Evolutionary conservation across 2,888 invertebrate species (phyloP), one percentile per base, ranked within the genome.

Genomic region (Callyntrura guangdongensis): DNA sequence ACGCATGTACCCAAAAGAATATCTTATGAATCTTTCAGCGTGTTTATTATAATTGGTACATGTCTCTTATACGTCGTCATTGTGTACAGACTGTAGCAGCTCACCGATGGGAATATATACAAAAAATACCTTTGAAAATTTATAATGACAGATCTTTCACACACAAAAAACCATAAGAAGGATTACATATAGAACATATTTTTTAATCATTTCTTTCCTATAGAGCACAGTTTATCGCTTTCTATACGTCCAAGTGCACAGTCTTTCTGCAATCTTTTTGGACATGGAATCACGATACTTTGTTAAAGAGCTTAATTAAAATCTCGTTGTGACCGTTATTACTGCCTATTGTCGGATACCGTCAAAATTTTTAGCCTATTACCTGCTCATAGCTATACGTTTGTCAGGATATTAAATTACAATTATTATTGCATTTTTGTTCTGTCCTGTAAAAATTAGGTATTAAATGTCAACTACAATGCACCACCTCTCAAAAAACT

Each of bases 31-130:
- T 79, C 45, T 72, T 72, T 47, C 47, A 72, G 11, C 72, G 47
- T 69, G 69, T 72, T 72, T 72, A 72, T 47, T 72, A 72, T 72
- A 72, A 72, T 72, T 45, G 36, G 36, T 49, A 53, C n/a, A 49
- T 49, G 77, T 53, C 25, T 53, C 25, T 69, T 36, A 36, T 36
- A 36, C 36, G 36, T 36, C 12, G 36, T 47, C 45, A 20, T 1
- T 74, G 74, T 74, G 11, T 25, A 25, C 11, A 6, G 22, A 12
- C 22, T 20, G 47, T 47, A 17, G 47, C 9, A 47, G 45, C 9
- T 20, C 20, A 64, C 20, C 25, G 22, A 81, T 59, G 59, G 36
- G 81, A 81, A 59, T 81, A 22, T 81, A 22, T 64, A 64, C 22
- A 64, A 25, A 77, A 20, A 47, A 45, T 49, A 47, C 49, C 14